Percentiles rank a stretch among this genome's conserved stretches.
These are phyloP conservation scores for Spodoptera frugiperda DNA, from an alignment of 1,140 invertebrate genomes.

Conservation along the genomic window DNA sequence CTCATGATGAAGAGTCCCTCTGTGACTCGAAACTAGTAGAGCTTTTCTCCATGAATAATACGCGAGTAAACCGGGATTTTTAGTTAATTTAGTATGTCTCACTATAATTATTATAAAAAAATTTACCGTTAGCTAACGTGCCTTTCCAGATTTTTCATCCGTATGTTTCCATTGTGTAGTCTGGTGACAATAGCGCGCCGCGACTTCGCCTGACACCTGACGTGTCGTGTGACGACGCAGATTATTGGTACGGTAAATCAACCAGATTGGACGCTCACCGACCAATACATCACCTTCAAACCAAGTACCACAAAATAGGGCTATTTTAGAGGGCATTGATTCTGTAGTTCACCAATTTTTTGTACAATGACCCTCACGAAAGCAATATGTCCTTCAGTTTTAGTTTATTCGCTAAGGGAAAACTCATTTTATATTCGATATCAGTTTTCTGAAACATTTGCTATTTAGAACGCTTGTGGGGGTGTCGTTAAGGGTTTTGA, in stretches of 20 bases:
- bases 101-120: too few relatives aligned
- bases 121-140: not conserved
- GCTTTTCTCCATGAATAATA: too few relatives aligned
- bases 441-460: constrained; percentile 40
- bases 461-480: constrained; percentile 19
- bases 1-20: too few relatives aligned
- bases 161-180: constrained; percentile 52
- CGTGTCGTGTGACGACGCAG: constrained; percentile 64
- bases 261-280: constrained; percentile 70
- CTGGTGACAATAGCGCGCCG: constrained; percentile 62
- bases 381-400: constrained; percentile 12
- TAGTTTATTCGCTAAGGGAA: not conserved
- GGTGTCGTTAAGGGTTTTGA: constrained; percentile 19
- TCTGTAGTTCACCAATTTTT: constrained; percentile 25
- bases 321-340: constrained; percentile 9
- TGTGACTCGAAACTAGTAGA: too few relatives aligned
- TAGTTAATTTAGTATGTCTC: too few relatives aligned
- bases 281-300: constrained; percentile 64
- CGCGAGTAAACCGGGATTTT: too few relatives aligned
- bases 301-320: constrained; percentile 48
- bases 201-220: constrained; percentile 62
- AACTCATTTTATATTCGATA: not conserved
- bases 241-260: constrained; percentile 78
- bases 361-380: constrained; percentile 25
- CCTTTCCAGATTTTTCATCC: not conserved